phyloP scores from a whole-genome alignment of 2,888 invertebrate genomes.

The Norana najaformis region DNA sequence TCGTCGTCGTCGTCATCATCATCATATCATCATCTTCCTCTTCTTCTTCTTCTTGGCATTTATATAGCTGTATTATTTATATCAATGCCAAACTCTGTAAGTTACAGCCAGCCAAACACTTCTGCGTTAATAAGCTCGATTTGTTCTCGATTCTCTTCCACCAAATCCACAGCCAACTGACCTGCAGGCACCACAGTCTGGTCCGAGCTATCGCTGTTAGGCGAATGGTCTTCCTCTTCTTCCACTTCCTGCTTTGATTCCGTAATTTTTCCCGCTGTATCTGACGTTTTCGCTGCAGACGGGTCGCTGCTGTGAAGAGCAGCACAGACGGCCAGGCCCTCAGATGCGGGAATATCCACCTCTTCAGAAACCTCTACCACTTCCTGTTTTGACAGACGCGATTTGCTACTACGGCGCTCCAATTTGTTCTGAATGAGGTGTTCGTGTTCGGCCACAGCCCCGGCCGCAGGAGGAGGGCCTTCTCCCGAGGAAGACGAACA shows the following conservation, averaged over 20 bases:
- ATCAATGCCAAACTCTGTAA: too few relatives aligned
- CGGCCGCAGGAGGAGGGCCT: neutral
- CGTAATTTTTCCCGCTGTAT: constrained; percentile 22
- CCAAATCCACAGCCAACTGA: neutral
- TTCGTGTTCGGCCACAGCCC: neutral
- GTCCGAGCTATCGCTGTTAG: constrained; percentile 55
- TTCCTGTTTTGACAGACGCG: constrained; percentile 56
- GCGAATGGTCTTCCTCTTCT: constrained; percentile 49
- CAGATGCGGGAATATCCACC: constrained; percentile 38
- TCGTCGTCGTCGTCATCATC: too few relatives aligned
- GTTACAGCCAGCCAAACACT: too few relatives aligned
- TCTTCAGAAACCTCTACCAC: constrained; percentile 58
- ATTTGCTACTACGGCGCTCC: constrained; percentile 45
- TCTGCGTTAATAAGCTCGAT: too few relatives aligned
- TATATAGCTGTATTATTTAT: too few relatives aligned
- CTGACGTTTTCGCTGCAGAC: neutral
- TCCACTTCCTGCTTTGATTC: constrained; percentile 48
- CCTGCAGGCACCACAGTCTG: constrained; percentile 49
- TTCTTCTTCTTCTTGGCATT: too few relatives aligned
- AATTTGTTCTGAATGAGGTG: constrained; percentile 33
- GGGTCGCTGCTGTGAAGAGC: neutral
- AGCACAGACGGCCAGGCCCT: neutral
- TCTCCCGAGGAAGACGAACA: neutral
- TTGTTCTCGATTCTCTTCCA: too few relatives aligned
- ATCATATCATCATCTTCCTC: too few relatives aligned